Evolutionary conservation across 2,888 invertebrate species (phyloP).

Genomic region (Oligia strigilis): DNA sequence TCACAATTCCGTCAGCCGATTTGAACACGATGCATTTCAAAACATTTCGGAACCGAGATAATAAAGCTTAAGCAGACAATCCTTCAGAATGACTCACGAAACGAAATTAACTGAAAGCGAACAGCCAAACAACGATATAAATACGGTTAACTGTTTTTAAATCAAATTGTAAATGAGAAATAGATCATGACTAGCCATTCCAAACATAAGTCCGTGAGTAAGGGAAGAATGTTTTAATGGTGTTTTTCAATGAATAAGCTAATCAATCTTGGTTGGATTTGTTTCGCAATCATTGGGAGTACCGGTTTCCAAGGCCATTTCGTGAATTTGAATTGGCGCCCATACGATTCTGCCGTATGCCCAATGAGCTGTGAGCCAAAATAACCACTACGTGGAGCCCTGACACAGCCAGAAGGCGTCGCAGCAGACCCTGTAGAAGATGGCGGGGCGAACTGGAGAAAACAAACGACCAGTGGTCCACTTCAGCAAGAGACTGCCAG

Average conservation of each 20-base stretch:
- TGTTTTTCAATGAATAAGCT: constrained; percentile 2
- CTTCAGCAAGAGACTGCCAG: background rate
- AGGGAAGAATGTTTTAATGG: constrained; percentile 17
- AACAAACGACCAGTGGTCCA: background rate
- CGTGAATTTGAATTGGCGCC: background rate
- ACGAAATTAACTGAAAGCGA: constrained; percentile 47
- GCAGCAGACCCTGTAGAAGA: background rate
- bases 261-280: constrained; percentile 18
- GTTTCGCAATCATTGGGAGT: background rate
- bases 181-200: constrained; percentile 39
- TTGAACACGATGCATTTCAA: constrained; percentile 26
- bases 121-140: constrained; percentile 33
- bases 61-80: constrained; percentile 48
- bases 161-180: constrained; percentile 38
- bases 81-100: constrained; percentile 54
- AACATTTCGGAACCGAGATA: constrained; percentile 39
- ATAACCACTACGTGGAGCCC: background rate
- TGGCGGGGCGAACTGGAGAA: background rate
- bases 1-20: constrained; percentile 6
- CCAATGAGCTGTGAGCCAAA: background rate
- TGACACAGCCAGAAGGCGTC: background rate
- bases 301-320: constrained; percentile 18
- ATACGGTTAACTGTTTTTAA: constrained; percentile 49
- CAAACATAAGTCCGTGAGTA: background rate
- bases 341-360: background rate